A percentile compares a stretch with the other conserved stretches of the same genome.
phyloP scores from a whole-genome alignment of 2,113 vertebrate genomes.

The Bagarius yarrelli region DNA sequence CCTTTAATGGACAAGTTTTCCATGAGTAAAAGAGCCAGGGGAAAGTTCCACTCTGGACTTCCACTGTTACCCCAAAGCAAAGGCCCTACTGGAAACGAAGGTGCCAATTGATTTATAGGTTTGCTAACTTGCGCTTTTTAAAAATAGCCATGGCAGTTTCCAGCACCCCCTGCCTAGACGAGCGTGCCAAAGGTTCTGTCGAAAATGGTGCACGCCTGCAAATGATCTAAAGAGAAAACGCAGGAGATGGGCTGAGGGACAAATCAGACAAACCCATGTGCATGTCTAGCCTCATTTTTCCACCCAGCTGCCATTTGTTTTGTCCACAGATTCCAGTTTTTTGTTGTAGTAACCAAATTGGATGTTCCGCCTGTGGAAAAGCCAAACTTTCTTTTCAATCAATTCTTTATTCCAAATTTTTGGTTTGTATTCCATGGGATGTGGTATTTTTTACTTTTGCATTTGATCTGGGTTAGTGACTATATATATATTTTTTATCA shows the following conservation, averaged over 20 bases:
- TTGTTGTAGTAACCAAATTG: constrained; percentile 33
- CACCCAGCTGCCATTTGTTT: constrained; percentile 34
- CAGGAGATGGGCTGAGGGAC: constrained; percentile 7
- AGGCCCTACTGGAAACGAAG: constrained; percentile 59
- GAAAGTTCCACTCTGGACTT: constrained; percentile 71
- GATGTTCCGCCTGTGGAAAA: constrained; percentile 13
- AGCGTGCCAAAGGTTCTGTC: constrained; percentile 50
- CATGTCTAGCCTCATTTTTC: neutral
- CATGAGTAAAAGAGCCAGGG: constrained; percentile 45
- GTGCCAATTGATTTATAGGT: constrained; percentile 61
- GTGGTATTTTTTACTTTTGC: constrained; percentile 8
- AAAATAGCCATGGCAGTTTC: constrained; percentile 49
- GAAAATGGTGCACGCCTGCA: constrained; percentile 54
- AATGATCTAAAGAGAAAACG: constrained; percentile 30
- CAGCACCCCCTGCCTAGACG: constrained; percentile 47
- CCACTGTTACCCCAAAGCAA: neutral
- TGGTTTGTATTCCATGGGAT: neutral
- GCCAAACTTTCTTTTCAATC: constrained; percentile 4
- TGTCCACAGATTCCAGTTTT: neutral
- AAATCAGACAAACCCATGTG: neutral
- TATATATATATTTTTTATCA: constrained; percentile 61
- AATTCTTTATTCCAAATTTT: constrained; percentile 27
- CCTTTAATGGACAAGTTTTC: constrained; percentile 36
- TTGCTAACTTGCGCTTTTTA: constrained; percentile 53
- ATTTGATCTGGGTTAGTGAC: constrained; percentile 28